phyloP scores from a whole-genome alignment of 2,113 vertebrate species.

The Desmodus rotundus region DNA sequence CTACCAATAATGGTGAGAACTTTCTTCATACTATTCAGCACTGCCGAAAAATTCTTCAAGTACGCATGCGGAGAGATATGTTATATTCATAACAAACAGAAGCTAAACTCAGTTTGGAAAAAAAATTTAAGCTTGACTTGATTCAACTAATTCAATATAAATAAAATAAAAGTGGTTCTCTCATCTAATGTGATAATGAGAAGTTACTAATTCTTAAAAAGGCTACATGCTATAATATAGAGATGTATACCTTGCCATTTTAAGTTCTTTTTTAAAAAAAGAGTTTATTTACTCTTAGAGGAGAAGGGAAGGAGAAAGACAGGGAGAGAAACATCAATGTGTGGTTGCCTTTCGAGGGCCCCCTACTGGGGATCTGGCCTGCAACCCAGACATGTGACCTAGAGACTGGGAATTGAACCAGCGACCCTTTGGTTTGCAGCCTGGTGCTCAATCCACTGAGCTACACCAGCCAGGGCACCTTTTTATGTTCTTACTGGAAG shows the following conservation, averaged over 20 bases:
- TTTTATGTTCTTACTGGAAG: not conserved
- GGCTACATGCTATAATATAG: not conserved
- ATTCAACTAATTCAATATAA: slow-evolving; percentile 12
- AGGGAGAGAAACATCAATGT: too few relatives aligned
- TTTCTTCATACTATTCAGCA: not conserved
- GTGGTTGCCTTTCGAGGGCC: too few relatives aligned
- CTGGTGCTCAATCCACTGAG: too few relatives aligned
- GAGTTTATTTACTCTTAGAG: too few relatives aligned
- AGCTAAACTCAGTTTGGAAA: not conserved
- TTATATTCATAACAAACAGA: not conserved
- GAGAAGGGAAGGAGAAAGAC: too few relatives aligned
- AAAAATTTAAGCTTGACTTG: not conserved
- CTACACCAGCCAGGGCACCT: not conserved
- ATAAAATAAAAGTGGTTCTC: not conserved
- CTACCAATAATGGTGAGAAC: not conserved
- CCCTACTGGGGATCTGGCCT: too few relatives aligned
- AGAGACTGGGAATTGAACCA: too few relatives aligned
- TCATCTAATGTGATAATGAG: not conserved
- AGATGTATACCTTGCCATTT: not conserved
- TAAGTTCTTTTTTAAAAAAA: not conserved
- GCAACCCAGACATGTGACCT: too few relatives aligned
- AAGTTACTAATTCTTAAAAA: not conserved
- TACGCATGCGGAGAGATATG: not conserved
- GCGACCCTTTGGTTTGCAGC: too few relatives aligned
- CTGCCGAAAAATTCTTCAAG: not conserved